Evolutionary conservation across 2,797 vertebrate species (phyloP), one percentile per base, ranked within the genome.

Genomic region (Corythornis leucogaster): DNA sequence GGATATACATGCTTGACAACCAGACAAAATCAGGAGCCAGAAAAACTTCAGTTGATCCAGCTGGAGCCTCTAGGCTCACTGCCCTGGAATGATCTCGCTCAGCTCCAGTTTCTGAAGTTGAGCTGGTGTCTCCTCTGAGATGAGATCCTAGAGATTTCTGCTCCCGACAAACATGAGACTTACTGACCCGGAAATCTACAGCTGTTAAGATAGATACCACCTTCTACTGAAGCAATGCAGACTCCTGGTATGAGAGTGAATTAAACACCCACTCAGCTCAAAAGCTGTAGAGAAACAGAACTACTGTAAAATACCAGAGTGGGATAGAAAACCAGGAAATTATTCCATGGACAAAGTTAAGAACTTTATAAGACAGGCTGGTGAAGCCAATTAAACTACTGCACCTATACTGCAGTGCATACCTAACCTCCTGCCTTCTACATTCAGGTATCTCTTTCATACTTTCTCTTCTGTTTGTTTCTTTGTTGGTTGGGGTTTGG

Each of bases 211-310:
- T 61, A 85, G 82, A 85, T 61, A 68, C 8, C 54, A 89, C 68
- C 66, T 93, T 91, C 73, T 84, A 87, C 76, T 87, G 42, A 10
- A 63, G 75, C 75, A 79, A 33, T 9, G 50, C 55, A 76, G 85
- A 61, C 38, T 91, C 28, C 82, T 80, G 50, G 54, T 89, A 50
- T 2, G 43, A 83, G 73, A 83, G 33, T 42, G 82, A 91, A 87
- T 89, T 91, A 62, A 93, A 94, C 90, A 93, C 91, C 66, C 77
- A 91, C 91, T 80, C 82, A 68, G 38, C 73, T 67, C 69, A n/a
- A 66, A 62, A 87, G 66, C 77, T 64, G 58, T 51, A 91, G n/a
- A 90, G 53, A 80, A 46, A 85, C 68, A 91, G 57, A 92, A 61
- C 42, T 75, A 62, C 93, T 89, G 87, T 54, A 80, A 92, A 91